Evolutionary conservation across 2,888 invertebrate species (phyloP), one percentile per base, ranked within the genome.

Genomic region (Scaptomyza parva): DNA sequence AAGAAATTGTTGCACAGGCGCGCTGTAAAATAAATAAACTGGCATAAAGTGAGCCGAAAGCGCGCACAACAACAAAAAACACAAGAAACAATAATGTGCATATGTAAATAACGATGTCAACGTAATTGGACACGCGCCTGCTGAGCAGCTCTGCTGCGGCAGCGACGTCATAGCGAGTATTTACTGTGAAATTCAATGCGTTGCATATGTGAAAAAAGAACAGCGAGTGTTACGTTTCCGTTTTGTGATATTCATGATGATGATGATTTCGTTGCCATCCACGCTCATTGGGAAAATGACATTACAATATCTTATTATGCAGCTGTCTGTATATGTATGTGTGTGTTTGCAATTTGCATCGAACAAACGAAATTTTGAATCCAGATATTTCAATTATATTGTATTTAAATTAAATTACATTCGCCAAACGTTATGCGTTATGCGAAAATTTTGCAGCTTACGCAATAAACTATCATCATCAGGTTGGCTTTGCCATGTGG

Each of bases 111-210:
- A 77, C 66, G 84, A 85, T 87, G 78, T 80, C 75, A 88, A 77
- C 75, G 76, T 89, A 89, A 89, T 89, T 89, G 89, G 89, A 87
- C 81, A 81, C 63, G 64, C 53, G 54, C 61, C 52, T 43, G 51
- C 45, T 50, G 12, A 24, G 20, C 33, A 26, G 8, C 9, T 9
- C 17, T n/a, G n/a, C n/a, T n/a, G n/a, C n/a, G n/a, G n/a, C n/a
- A n/a, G 17, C 44, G 51, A 28, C 65, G 33, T 47, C 81, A 63
- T 58, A 65, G 62, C 64, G 62, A 51, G 74, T 87, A 47, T 74
- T 87, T 74, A 87, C 87, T 2, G 33, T 12, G 33, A 12, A 37
- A 37, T 17, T 14, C 35, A 37, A 14, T 3, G 33, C 30, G 24
- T 9, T 26, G 24, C 50, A 39, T 20, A 41, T 33, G 28, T 8